Conservation (phyloP, 2,113 vertebrate genomes). For the Sterrhoptilus dennistouni region DNA sequence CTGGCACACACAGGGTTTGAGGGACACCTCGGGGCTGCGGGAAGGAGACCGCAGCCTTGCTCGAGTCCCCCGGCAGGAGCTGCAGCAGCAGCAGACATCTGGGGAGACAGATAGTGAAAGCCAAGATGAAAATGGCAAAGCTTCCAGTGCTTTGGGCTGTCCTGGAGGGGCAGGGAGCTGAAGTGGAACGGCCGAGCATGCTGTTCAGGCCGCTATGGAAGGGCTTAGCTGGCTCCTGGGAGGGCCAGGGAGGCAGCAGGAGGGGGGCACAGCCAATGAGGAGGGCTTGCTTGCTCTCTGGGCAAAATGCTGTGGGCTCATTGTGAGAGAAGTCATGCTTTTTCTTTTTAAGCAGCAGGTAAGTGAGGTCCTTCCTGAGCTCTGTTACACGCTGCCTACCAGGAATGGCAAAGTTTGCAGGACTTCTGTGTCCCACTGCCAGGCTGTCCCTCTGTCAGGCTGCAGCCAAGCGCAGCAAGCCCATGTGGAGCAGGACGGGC, state of each 20-base stretch:
- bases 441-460: fast-evolving
- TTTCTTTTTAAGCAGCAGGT: not conserved
- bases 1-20: fast-evolving
- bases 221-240: slow-evolving; percentile 30
- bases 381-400: not conserved
- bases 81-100: slow-evolving; percentile 41
- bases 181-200: slow-evolving; percentile 46
- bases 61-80: not conserved
- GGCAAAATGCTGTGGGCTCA: not conserved
- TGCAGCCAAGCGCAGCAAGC: not conserved
- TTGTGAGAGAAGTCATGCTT: not conserved
- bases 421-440: not conserved
- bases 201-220: not conserved
- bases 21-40: not conserved
- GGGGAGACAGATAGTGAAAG: slow-evolving; percentile 60
- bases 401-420: not conserved
- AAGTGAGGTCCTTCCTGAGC: not conserved
- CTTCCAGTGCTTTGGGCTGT: slow-evolving; percentile 42
- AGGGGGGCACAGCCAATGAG: not conserved
- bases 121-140: slow-evolving; percentile 34
- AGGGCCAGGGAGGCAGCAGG: not conserved
- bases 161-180: slow-evolving; percentile 15
- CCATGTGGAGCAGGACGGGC: fast-evolving
- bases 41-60: not conserved
- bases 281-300: not conserved